A percentile compares a stretch with the other conserved stretches of the same genome.
Evolutionary conservation across 1,140 invertebrate genomes (phyloP).

Genomic region (Harpegnathos saltator): DNA sequence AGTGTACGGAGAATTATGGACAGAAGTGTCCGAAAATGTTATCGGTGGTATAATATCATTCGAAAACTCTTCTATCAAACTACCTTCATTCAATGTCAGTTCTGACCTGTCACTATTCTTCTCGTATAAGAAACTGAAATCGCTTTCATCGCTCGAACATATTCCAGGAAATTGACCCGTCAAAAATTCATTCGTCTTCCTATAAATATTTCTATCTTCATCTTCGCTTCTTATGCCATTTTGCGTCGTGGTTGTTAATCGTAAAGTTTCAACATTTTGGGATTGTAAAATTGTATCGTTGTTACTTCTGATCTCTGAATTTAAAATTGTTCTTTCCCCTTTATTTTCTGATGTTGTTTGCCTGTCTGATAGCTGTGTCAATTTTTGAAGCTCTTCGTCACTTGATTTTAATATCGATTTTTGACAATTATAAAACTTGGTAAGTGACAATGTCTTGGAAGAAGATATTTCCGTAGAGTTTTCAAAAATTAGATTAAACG

Average conservation of each 20-base stretch:
- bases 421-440: not conserved
- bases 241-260: not conserved
- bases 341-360: not conserved
- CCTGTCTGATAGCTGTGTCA: not conserved
- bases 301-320: not conserved
- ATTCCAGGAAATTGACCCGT: not conserved
- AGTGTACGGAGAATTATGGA: not conserved
- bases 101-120: not conserved
- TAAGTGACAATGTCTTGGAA: not conserved
- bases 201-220: not conserved
- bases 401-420: not conserved
- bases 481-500: not conserved
- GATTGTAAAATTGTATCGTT: not conserved
- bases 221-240: not conserved
- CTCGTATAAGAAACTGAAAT: slow-evolving; percentile 1
- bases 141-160: not conserved
- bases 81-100: not conserved
- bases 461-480: slow-evolving; percentile 16
- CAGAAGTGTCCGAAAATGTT: not conserved
- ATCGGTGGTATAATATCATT: not conserved
- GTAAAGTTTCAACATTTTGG: not conserved
- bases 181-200: not conserved
- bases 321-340: not conserved
- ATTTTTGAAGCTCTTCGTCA: slow-evolving; percentile 4
- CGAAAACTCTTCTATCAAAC: slow-evolving; percentile 51